A percentile compares a stretch with the other conserved stretches of the same genome.
Evolutionary conservation across 2,797 vertebrate genomes (phyloP).

Genomic region (Melanotaenia maccullochi): DNA sequence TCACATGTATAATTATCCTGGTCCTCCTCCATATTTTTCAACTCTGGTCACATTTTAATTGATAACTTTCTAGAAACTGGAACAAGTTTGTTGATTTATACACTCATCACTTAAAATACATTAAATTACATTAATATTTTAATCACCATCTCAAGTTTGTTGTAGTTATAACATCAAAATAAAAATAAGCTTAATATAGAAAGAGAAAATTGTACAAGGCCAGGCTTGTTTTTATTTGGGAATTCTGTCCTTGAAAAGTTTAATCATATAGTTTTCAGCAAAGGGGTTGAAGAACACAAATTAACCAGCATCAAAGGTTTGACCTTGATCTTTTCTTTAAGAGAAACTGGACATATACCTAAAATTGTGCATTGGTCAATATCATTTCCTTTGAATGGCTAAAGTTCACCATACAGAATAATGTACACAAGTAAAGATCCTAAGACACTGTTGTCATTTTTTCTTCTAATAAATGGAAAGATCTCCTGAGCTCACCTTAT

Average conservation of each 20-base stretch:
- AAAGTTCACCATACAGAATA: neutral
- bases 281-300: conserved; percentile 4
- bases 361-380: neutral
- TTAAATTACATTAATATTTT: neutral
- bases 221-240: neutral
- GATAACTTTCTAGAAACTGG: neutral
- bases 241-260: neutral
- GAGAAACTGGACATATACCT: neutral
- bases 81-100: neutral
- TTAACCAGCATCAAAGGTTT: neutral
- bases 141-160: neutral
- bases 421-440: too few species aligned
- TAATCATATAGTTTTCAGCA: neutral
- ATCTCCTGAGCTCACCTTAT: neutral
- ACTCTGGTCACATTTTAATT: neutral
- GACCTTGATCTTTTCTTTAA: neutral
- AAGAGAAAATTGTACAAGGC: neutral
- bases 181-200: conserved; percentile 1
- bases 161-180: conserved; percentile 1
- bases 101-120: neutral
- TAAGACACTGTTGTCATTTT: neutral
- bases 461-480: conserved; percentile 1
- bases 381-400: neutral
- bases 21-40: neutral
- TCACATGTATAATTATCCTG: neutral